Conservation (phyloP, 2,797 vertebrate genomes). For the Bradypus variegatus region DNA sequence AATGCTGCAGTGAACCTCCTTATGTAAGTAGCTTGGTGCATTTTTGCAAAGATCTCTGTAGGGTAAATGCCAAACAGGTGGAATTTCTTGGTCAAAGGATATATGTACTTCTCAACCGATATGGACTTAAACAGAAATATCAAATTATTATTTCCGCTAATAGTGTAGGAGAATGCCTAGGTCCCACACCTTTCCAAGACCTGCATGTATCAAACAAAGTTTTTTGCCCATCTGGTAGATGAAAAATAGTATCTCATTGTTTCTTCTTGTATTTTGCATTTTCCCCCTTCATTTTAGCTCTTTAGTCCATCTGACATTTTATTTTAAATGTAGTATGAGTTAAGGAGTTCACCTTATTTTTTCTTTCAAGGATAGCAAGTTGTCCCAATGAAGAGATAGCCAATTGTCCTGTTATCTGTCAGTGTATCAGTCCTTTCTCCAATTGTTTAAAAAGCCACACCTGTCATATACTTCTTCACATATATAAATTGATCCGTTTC, state of each 20-base stretch:
- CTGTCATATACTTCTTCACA: background rate
- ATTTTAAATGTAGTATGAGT: background rate
- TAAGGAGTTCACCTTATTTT: background rate
- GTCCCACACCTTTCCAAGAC: background rate
- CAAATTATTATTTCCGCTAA: background rate
- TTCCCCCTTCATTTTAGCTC: background rate
- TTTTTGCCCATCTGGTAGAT: background rate
- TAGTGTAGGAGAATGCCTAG: background rate
- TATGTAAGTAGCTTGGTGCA: background rate
- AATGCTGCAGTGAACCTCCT: background rate
- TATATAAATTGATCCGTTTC: background rate
- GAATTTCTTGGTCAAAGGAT: background rate
- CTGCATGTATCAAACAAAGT: background rate
- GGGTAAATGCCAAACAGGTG: background rate
- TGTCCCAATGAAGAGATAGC: background rate
- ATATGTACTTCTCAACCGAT: background rate
- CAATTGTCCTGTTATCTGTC: background rate
- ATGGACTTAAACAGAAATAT: background rate
- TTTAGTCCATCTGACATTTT: slow-evolving; percentile 13
- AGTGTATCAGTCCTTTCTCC: background rate
- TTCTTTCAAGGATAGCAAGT: background rate
- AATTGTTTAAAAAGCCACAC: slow-evolving; percentile 7
- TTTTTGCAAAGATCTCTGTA: background rate
- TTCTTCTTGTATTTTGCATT: background rate
- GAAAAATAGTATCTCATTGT: background rate